Conservation (phyloP, 2,113 vertebrate genomes). For the Anoplopoma fimbria region DNA sequence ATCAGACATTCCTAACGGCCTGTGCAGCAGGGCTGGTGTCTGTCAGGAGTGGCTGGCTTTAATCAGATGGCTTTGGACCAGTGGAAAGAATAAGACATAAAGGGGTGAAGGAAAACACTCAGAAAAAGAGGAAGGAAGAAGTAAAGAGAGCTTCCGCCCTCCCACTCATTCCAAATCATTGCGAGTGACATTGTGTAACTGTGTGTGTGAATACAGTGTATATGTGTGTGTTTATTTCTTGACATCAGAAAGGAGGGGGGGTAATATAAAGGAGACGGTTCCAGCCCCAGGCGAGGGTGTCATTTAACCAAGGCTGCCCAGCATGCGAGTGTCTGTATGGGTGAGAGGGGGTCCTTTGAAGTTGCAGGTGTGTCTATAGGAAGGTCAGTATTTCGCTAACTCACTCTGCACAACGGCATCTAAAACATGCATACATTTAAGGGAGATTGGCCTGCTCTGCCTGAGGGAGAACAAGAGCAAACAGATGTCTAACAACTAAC, state of each 20-base stretch:
- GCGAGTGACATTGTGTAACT: conserved; percentile 53
- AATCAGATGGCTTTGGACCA: conserved; percentile 72
- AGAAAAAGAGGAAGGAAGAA: conserved; percentile 50
- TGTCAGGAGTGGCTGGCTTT: conserved; percentile 77
- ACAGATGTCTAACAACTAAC: conserved; percentile 85
- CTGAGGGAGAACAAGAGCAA: conserved; percentile 81
- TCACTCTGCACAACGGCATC: conserved; percentile 69
- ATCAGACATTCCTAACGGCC: conserved; percentile 76
- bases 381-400: conserved; percentile 72
- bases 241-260: conserved; percentile 16
- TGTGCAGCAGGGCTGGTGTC: conserved; percentile 69
- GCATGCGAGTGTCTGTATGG: conserved; percentile 74
- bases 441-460: conserved; percentile 62
- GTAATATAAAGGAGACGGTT: conserved; percentile 55
- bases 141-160: conserved; percentile 41
- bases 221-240: conserved; percentile 18
- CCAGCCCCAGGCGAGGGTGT: conserved; percentile 75
- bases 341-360: conserved; percentile 77
- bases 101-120: conserved; percentile 51
- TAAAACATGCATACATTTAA: conserved; percentile 81
- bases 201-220: conserved; percentile 21
- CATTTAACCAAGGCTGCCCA: conserved; percentile 73
- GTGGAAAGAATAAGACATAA: conserved; percentile 63
- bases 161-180: conserved; percentile 46
- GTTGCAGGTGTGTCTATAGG: conserved; percentile 81